These are phyloP conservation scores for Eulithis testata DNA, from an alignment of 2,888 invertebrate species.

Conservation along the genomic window DNA sequence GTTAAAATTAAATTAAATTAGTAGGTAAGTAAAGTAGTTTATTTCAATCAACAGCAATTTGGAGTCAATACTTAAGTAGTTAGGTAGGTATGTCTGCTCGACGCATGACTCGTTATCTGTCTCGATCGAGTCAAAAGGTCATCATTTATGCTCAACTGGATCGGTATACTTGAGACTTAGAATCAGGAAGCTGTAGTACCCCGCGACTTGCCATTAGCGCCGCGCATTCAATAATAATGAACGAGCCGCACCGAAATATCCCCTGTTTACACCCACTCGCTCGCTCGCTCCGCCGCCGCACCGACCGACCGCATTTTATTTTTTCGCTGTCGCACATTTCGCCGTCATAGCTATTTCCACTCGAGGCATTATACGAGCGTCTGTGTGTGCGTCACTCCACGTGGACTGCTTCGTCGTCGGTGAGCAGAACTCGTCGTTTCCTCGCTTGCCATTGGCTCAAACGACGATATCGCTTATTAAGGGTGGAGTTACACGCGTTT, in stretches of 20 bases:
- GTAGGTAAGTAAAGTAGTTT: neutral
- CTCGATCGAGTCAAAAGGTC: slow-evolving; percentile 37
- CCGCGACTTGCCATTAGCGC: slow-evolving; percentile 75
- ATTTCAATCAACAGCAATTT: neutral
- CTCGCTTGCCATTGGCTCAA: slow-evolving; percentile 61
- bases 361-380: slow-evolving; percentile 82
- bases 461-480: slow-evolving; percentile 82
- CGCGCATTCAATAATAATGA: slow-evolving; percentile 84
- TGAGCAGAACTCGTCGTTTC: slow-evolving; percentile 71
- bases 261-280: slow-evolving; percentile 84
- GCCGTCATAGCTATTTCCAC: slow-evolving; percentile 85
- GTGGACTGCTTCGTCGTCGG: slow-evolving; percentile 80
- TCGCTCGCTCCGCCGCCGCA: slow-evolving; percentile 70
- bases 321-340: slow-evolving; percentile 85
- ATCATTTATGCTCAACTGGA: slow-evolving; percentile 44
- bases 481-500: slow-evolving; percentile 82
- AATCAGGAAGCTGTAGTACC: slow-evolving; percentile 47
- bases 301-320: slow-evolving; percentile 85
- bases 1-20: neutral
- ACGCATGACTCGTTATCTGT: slow-evolving; percentile 19
- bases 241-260: slow-evolving; percentile 83
- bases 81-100: neutral
- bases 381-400: slow-evolving; percentile 79
- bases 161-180: slow-evolving; percentile 38
- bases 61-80: neutral